Conservation (phyloP, 2,113 vertebrate genomes). For the Oncorhynchus clarkii region DNA sequence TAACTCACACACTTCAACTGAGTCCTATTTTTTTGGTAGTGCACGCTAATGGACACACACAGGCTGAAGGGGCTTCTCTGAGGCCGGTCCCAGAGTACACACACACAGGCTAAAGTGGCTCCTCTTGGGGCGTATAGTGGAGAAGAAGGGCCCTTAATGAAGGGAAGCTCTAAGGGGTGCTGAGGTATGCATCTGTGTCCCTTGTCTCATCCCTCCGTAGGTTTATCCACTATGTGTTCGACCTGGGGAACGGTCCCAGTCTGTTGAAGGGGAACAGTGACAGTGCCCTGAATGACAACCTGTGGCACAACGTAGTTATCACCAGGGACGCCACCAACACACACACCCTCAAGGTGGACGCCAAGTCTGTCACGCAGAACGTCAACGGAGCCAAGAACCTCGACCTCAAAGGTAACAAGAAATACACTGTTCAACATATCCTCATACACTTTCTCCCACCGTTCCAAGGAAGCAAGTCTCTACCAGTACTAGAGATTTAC, state of each 20-base stretch:
- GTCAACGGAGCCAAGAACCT: conserved; percentile 98
- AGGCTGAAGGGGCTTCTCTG: no score
- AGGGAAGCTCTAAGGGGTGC: not conserved
- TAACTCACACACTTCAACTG: not conserved
- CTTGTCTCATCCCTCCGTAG: conserved; percentile 53
- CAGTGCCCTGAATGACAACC: conserved; percentile 91
- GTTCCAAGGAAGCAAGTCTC: no score
- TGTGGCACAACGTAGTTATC: conserved; percentile 96
- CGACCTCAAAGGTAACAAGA: conserved; percentile 90
- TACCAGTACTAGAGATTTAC: no score
- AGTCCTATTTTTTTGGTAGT: not conserved
- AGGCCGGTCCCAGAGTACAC: not conserved
- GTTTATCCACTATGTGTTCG: conserved; percentile 96
- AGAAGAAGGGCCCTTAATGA: not conserved
- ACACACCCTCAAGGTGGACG: conserved; percentile 92
- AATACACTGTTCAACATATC: no score
- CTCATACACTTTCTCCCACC: no score
- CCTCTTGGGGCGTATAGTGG: not conserved
- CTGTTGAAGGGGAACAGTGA: conserved; percentile 97
- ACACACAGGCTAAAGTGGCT: not conserved
- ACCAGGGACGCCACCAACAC: conserved; percentile 91
- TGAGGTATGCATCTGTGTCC: not conserved
- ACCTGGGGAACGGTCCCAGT: conserved; percentile 95
- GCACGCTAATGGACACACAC: not conserved
- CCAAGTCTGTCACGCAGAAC: conserved; percentile 93